Evolutionary conservation across 2,888 invertebrate species (phyloP), one percentile per base, ranked within the genome.

Genomic region (Liopterus haemorrhoidalis): DNA sequence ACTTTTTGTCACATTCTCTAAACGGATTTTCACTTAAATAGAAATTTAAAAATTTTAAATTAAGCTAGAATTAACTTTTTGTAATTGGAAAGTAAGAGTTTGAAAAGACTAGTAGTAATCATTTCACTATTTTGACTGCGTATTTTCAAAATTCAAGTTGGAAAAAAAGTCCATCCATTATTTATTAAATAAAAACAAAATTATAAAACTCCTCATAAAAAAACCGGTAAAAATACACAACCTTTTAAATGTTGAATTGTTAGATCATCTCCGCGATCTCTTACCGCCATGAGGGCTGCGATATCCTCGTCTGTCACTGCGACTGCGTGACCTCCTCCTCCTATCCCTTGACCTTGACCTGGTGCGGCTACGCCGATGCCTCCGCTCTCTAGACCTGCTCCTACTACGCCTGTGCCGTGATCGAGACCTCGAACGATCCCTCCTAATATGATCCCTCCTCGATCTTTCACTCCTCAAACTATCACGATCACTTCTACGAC

Each of bases 281-380:
- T 59, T 61, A 56, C 58, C 57, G 54, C 57, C 59, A 43, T 57
- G 37, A 12, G 21, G 51, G 45, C 51, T 56, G 43, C 59, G 57
- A 37, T 51, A 35, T 38, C 49, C 45, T 21, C 57, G 56, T 41
- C 57, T 37, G 36, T 56, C 55, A 45, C 59, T 50, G 19, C 54
- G 51, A 3, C 53, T 47, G 28, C 52, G 32, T n/a, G 54, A 55
- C 28, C 50, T 49, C 21, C 52, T 53, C 11, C 52, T 39, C 21
- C 53, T 46, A 31, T 50, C 49, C 43, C 51, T 44, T 6, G 49
- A 48, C 38, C 49, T 41, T 6, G 42, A 45, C n/a, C 47, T 36
- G 21, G 36, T 30, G 16, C 36, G 40, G 14, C 20, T 22, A 11
- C n/a, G n/a, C n/a, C n/a, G n/a, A n/a, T 49, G 46, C 40, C 51